Base-by-base conservation (phyloP, 2,888 invertebrate genomes). In the Gymnosoma rotundatum region DNA sequence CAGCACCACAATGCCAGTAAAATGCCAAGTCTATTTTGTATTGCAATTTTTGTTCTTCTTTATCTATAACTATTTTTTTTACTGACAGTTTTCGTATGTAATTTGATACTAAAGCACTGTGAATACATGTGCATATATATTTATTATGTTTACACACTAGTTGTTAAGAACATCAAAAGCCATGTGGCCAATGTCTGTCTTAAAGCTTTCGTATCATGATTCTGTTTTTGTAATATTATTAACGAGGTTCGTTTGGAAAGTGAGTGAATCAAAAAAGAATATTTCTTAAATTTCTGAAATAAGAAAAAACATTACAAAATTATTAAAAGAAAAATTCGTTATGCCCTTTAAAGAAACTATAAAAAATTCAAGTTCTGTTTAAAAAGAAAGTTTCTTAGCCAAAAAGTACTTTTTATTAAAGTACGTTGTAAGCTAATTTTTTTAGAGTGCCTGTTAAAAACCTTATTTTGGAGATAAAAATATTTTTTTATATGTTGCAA, bases 11-110 rank as follows among this genome's bases (percentile, higher is more conserved):
- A 75, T 42, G 63, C 32, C 61, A 80, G 14, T 38, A 72, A 70
- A 66, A 70, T 72, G 67, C 78, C 67, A 78, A 83, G 72, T 79
- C 75, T 72, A 72, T 83, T 83, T 63, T 74, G 70, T 80, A 83
- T 83, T 56, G 61, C 52, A 73, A 72, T 63, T 78, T 70, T 38
- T 78, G 42, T 70, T 78, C 56, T 25, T 70, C 63, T 56, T 64
- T 56, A 64, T 63, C 14, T 69, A 25, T 42, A 61, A 14, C 32
- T 45, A 54, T 63, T 73, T 32, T 48, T 48, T 32, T 38, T 82
- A 48, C 48, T 78, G 74, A 48, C 60, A 73, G n/a, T 36, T 67
- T 45, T 80, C 18, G 38, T 69, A 56, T 78, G 80, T 78, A 80
- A 83, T 73, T 73, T 78, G 83, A 83, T 80, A 80, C 61, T 69